These are phyloP conservation scores for Pelodiscus sinensis DNA, from an alignment of 2,113 vertebrate species.

Conservation along the genomic window DNA sequence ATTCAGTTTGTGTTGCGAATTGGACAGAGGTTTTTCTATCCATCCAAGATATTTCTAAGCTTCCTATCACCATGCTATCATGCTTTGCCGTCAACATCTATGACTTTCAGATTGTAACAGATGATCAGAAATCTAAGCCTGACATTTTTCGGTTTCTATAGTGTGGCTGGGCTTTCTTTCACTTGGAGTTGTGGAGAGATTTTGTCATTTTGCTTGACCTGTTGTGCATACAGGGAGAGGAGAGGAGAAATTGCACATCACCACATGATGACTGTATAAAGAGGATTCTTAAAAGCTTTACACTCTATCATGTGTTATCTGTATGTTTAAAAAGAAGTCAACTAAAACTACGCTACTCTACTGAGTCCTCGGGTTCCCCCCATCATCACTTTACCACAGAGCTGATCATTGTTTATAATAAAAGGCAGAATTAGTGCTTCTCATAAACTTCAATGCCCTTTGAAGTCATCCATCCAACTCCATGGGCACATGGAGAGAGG, in stretches of 20 bases:
- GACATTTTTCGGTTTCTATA: conserved; percentile 60
- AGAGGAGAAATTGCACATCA: neutral
- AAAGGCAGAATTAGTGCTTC: neutral
- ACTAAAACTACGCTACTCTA: neutral
- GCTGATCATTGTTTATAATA: neutral
- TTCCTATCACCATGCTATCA: neutral
- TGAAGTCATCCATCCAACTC: neutral
- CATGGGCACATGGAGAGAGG: neutral
- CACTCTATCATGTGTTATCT: neutral
- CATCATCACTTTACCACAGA: neutral
- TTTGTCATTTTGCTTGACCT: conserved; percentile 77
- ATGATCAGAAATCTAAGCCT: conserved; percentile 68
- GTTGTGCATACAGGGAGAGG: neutral
- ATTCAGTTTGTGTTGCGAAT: neutral
- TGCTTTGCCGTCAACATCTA: conserved; percentile 58
- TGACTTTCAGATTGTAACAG: conserved; percentile 67
- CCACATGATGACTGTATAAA: neutral
- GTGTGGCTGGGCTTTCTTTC: conserved; percentile 55
- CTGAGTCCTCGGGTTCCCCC: neutral
- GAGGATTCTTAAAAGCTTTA: neutral
- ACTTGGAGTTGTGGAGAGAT: conserved; percentile 65
- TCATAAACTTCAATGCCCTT: neutral
- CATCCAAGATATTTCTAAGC: neutral
- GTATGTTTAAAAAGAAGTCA: neutral
- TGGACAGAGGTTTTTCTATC: neutral